Evolutionary conservation across 2,888 invertebrate species (phyloP).

Genomic region (Priocnemis perturbator): DNA sequence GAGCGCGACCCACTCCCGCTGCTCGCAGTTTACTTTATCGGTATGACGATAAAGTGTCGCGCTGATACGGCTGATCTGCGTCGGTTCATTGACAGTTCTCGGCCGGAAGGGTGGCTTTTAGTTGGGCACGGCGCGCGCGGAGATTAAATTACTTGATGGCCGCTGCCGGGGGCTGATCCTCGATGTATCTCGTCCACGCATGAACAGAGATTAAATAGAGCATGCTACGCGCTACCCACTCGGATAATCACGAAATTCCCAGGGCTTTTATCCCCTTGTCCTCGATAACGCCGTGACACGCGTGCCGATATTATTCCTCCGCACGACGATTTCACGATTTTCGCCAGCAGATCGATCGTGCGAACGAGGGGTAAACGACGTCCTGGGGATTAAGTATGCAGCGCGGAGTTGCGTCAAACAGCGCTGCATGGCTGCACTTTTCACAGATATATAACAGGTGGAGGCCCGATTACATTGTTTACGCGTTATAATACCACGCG

Average conservation of each 20-base stretch:
- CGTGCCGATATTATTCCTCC: background rate
- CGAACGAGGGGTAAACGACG: too few species aligned
- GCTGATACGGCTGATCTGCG: conserved; percentile 34
- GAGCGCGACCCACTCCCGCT: background rate
- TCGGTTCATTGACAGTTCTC: conserved; percentile 46
- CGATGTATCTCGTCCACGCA: conserved; percentile 48
- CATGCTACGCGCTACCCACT: conserved; percentile 34
- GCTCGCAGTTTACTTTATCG: conserved; percentile 39
- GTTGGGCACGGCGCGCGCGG: conserved; percentile 38
- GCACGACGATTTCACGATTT: background rate
- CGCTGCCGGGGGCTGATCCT: conserved; percentile 43
- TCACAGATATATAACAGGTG: too few species aligned
- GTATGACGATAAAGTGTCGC: conserved; percentile 18
- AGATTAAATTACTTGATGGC: conserved; percentile 54
- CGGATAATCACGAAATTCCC: conserved; percentile 37
- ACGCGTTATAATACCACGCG: too few species aligned
- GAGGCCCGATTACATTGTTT: too few species aligned
- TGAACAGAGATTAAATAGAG: conserved; percentile 50
- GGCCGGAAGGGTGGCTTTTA: conserved; percentile 42
- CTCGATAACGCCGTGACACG: background rate
- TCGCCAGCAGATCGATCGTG: too few species aligned
- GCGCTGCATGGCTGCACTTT: too few species aligned
- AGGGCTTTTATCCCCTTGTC: conserved; percentile 15
- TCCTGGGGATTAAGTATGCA: too few species aligned
- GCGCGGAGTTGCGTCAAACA: too few species aligned